Evolutionary conservation across 1,140 invertebrate species (phyloP).

Genomic region (Diabrotica undecimpunctata): DNA sequence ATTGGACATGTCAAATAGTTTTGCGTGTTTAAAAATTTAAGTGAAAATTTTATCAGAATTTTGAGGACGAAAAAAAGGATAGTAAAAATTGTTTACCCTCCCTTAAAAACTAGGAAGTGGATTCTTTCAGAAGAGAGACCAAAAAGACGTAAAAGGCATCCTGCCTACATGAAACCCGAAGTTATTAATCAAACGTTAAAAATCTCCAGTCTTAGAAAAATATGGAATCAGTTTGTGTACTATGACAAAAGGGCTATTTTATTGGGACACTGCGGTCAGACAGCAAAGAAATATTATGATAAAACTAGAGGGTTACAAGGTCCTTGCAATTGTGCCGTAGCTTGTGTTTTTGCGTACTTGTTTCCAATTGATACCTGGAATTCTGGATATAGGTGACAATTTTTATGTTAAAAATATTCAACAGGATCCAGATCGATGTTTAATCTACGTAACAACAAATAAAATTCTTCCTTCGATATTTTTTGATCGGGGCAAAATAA

Average conservation of each 20-base stretch:
- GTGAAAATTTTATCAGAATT: too few relatives aligned
- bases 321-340: constrained; percentile 38
- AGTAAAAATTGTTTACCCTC: constrained; percentile 36
- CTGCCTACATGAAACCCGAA: constrained; percentile 34
- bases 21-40: too few relatives aligned
- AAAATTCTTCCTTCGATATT: constrained; percentile 32
- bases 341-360: constrained; percentile 34
- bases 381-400: constrained; percentile 31
- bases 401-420: constrained; percentile 31
- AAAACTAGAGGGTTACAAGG: constrained; percentile 40
- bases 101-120: constrained; percentile 41
- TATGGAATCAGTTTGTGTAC: constrained; percentile 37
- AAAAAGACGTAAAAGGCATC: constrained; percentile 24
- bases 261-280: constrained; percentile 35
- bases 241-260: constrained; percentile 25
- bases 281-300: constrained; percentile 33
- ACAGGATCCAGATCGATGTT: constrained; percentile 27
- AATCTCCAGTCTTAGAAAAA: constrained; percentile 35
- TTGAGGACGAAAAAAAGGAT: constrained; percentile 13
- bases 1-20: too few relatives aligned
- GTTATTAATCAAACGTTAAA: constrained; percentile 33
- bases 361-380: constrained; percentile 37
- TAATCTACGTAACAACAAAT: constrained; percentile 24
- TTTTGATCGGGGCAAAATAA: constrained; percentile 31
- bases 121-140: constrained; percentile 38